A percentile compares a stretch with the other conserved stretches of the same genome.
Evolutionary conservation across 92 coral and sea anemone genomes (phyloP).

Genomic region (Micromussa lordhowensis): DNA sequence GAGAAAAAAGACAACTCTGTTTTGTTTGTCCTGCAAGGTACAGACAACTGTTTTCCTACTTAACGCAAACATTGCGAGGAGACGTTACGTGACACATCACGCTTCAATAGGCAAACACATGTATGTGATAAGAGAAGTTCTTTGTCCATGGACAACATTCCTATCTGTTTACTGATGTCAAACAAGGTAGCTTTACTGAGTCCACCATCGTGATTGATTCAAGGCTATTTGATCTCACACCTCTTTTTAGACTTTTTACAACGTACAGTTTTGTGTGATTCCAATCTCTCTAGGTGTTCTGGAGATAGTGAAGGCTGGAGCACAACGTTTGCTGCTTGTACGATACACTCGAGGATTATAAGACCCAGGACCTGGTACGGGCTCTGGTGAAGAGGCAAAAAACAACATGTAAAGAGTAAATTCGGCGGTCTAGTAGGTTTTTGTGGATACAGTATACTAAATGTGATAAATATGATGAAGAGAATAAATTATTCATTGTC

Average conservation of each 20-base stretch:
- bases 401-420: not conserved
- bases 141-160: not conserved
- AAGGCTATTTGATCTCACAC: not conserved
- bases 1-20: too few relatives aligned
- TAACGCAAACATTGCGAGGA: not conserved
- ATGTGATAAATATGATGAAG: not conserved
- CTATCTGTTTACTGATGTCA: not conserved
- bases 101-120: not conserved
- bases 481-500: not conserved
- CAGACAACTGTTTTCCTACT: not conserved
- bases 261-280: conserved; percentile 85
- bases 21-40: too few relatives aligned
- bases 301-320: conserved; percentile 88
- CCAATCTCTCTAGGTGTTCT: conserved; percentile 86
- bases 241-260: conserved; percentile 58
- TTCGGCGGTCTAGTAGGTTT: not conserved
- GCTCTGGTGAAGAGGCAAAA: conserved; percentile 56
- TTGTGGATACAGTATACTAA: not conserved
- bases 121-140: not conserved
- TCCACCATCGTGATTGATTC: too few relatives aligned
- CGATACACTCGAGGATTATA: conserved; percentile 84
- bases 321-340: conserved; percentile 81
- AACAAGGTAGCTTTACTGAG: not conserved
- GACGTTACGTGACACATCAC: not conserved
- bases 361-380: conserved; percentile 96